phyloP scores from a whole-genome alignment of 1,140 invertebrate genomes.

The Aphis gossypii region DNA sequence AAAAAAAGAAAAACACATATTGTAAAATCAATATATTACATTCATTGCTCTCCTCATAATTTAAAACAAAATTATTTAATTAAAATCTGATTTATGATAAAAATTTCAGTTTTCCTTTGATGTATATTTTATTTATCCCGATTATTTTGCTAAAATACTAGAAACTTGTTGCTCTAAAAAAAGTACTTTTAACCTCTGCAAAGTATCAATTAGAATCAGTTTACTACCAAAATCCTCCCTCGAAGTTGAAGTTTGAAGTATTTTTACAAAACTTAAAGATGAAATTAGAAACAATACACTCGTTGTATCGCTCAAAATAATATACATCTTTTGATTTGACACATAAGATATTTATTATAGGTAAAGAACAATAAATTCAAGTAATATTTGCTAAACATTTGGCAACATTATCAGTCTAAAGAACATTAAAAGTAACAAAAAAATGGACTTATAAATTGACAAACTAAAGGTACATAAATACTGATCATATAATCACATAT shows the following conservation, averaged over 20 bases:
- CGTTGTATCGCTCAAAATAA: background rate
- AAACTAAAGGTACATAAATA: background rate
- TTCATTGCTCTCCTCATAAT: too few species aligned
- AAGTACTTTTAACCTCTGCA: too few species aligned
- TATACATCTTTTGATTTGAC: background rate
- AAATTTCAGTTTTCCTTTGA: too few species aligned
- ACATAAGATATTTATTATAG: background rate
- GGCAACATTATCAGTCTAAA: slow-evolving; percentile 48
- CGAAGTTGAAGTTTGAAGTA: background rate
- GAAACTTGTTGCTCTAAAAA: too few species aligned
- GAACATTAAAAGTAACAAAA: background rate
- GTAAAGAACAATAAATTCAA: background rate
- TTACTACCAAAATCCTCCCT: too few species aligned
- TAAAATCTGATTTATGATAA: too few species aligned
- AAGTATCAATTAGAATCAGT: background rate
- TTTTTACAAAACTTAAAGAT: background rate
- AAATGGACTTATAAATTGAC: background rate
- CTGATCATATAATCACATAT: slow-evolving; percentile 16
- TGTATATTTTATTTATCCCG: too few species aligned
- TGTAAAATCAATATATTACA: too few species aligned
- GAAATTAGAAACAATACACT: background rate
- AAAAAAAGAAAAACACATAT: too few species aligned
- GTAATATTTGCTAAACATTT: slow-evolving; percentile 21
- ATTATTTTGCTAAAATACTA: too few species aligned
- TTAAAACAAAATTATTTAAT: too few species aligned